phyloP scores from a whole-genome alignment of 1,140 invertebrate genomes.

The Brachionus calyciflorus region DNA sequence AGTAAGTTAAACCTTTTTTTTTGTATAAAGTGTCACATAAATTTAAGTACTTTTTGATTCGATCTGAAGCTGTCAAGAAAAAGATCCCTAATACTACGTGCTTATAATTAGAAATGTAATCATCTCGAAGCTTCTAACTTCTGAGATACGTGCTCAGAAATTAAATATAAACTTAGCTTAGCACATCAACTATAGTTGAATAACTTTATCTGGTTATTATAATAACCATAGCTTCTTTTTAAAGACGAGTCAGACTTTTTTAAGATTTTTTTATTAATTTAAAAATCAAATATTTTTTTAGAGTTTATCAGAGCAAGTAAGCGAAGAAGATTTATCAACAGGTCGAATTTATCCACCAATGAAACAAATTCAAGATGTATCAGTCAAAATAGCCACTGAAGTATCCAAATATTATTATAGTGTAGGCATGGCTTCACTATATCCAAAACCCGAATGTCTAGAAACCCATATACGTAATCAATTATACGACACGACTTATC shows the following conservation, averaged over 20 bases:
- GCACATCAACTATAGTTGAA: no score
- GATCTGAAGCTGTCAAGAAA: no score
- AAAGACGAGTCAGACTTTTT: no score
- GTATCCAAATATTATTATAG: slow-evolving; percentile 84
- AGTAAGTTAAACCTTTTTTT: slow-evolving; percentile 51
- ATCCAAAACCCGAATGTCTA: slow-evolving; percentile 54
- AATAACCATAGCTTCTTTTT: no score
- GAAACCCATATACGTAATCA: slow-evolving; percentile 59
- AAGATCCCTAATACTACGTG: no score
- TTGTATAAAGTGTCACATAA: neutral
- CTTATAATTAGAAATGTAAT: no score
- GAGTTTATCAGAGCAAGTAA: slow-evolving; percentile 78
- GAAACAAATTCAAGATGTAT: slow-evolving; percentile 79
- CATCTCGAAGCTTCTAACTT: no score
- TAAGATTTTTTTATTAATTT: neutral
- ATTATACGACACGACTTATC: slow-evolving; percentile 64
- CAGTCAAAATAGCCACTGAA: slow-evolving; percentile 77
- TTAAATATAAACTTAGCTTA: no score
- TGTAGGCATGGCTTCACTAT: slow-evolving; percentile 62
- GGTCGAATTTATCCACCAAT: slow-evolving; percentile 94
- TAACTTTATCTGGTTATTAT: no score
- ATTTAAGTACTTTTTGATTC: no score
- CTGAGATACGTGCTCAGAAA: no score
- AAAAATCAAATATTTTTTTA: slow-evolving; percentile 54
- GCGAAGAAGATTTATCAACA: slow-evolving; percentile 72